These are phyloP conservation scores for Pipa parva DNA, from an alignment of 2,113 vertebrate species.

Conservation along the genomic window DNA sequence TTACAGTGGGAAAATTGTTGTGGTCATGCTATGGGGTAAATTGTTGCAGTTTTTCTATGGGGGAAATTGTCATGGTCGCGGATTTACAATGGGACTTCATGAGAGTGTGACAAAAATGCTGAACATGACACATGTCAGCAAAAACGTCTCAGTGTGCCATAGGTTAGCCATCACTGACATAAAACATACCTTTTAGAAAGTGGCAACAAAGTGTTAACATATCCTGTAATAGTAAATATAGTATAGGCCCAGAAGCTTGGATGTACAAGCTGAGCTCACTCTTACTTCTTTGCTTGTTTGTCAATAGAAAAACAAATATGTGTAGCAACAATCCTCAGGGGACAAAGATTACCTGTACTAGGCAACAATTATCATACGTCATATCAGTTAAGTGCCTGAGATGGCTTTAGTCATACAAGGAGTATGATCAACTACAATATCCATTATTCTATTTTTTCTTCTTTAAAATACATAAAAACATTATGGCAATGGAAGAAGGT, in stretches of 20 bases:
- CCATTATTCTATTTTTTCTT: background rate
- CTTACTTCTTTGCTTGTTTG: slow-evolving; percentile 1
- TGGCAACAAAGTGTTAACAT: no score
- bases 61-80: no score
- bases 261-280: background rate
- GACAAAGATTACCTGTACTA: background rate
- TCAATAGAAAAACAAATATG: slow-evolving; percentile 8
- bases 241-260: background rate
- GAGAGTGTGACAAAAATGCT: no score
- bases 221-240: no score
- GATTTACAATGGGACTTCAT: no score
- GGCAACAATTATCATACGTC: slow-evolving; percentile 9
- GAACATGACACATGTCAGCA: no score
- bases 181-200: no score
- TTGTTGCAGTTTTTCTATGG: no score
- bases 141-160: no score
- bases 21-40: no score
- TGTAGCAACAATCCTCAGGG: slow-evolving; percentile 2
- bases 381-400: slow-evolving; percentile 1
- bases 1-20: no score
- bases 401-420: background rate
- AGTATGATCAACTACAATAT: background rate
- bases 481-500: background rate
- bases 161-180: no score
- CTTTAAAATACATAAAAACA: background rate